Conservation (phyloP, 2,113 vertebrate genomes). For the Pagrus major region DNA sequence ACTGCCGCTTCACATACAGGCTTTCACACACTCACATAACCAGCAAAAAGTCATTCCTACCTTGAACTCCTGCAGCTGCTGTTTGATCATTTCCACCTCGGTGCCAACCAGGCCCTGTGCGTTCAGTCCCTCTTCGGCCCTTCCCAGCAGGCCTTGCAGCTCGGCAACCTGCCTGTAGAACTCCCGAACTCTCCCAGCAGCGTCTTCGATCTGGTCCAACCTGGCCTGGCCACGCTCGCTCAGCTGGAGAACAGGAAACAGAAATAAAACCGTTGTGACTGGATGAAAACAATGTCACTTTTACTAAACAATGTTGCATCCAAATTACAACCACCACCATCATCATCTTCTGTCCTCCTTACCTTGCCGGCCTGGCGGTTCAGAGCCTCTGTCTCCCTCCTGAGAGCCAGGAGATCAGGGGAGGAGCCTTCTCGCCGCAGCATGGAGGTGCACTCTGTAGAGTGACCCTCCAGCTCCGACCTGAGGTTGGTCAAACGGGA, state of each 20-base stretch:
- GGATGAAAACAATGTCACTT: neutral
- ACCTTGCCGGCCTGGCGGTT: constrained; percentile 94
- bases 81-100: constrained; percentile 95
- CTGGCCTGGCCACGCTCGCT: constrained; percentile 89
- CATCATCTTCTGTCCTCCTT: constrained; percentile 73
- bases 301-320: accelerated
- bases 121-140: constrained; percentile 88
- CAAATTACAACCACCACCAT: neutral
- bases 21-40: neutral
- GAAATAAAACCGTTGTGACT: neutral
- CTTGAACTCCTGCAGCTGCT: constrained; percentile 96
- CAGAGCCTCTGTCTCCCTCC: constrained; percentile 93
- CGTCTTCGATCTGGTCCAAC: constrained; percentile 89
- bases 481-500: constrained; percentile 87
- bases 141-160: constrained; percentile 88
- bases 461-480: constrained; percentile 88
- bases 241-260: constrained; percentile 68
- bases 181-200: constrained; percentile 87
- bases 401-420: constrained; percentile 92
- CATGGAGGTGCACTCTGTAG: constrained; percentile 90
- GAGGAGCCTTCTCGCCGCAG: constrained; percentile 92
- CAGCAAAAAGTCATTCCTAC: constrained; percentile 77
- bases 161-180: constrained; percentile 90
- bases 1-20: neutral
- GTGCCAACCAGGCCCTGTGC: constrained; percentile 92